phyloP scores from a whole-genome alignment of 2,888 invertebrate species.

The Asteroscopus sphinx region DNA sequence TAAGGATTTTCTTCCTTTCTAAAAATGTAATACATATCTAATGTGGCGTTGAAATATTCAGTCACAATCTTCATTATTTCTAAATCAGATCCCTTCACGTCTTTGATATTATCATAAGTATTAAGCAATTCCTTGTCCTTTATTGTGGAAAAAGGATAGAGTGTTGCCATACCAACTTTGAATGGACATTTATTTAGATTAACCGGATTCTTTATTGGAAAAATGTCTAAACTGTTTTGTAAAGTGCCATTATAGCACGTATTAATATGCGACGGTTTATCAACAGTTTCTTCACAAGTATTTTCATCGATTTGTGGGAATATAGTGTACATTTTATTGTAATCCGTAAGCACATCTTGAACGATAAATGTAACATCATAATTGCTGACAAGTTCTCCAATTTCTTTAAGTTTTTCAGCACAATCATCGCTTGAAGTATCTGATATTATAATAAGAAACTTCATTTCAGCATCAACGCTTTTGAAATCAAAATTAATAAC shows the following conservation, averaged over 20 bases:
- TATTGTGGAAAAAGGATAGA: constrained; percentile 71
- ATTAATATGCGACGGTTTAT: constrained; percentile 58
- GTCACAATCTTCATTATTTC: constrained; percentile 76
- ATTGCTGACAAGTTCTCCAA: constrained; percentile 54
- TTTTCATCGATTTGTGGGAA: constrained; percentile 64
- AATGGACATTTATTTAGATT: constrained; percentile 75
- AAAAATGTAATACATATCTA: constrained; percentile 67
- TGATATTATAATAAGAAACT: constrained; percentile 63
- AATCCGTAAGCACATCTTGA: constrained; percentile 38
- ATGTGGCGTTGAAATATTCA: constrained; percentile 70
- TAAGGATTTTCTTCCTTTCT: constrained; percentile 64
- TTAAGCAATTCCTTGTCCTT: constrained; percentile 58
- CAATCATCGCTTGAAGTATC: constrained; percentile 42
- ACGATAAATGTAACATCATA: constrained; percentile 67
- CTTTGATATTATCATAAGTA: constrained; percentile 64
- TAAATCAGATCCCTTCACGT: constrained; percentile 70
- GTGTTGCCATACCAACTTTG: constrained; percentile 69
- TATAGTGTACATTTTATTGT: constrained; percentile 59
- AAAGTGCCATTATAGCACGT: constrained; percentile 63
- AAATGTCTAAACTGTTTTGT: constrained; percentile 48
- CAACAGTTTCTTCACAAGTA: constrained; percentile 62
- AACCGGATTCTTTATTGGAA: constrained; percentile 64
- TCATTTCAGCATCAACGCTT: constrained; percentile 50
- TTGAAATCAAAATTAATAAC: constrained; percentile 48
- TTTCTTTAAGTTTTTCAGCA: constrained; percentile 42